Evolutionary conservation across 2,113 vertebrate species (phyloP).

Genomic region (Tupaia chinensis): DNA sequence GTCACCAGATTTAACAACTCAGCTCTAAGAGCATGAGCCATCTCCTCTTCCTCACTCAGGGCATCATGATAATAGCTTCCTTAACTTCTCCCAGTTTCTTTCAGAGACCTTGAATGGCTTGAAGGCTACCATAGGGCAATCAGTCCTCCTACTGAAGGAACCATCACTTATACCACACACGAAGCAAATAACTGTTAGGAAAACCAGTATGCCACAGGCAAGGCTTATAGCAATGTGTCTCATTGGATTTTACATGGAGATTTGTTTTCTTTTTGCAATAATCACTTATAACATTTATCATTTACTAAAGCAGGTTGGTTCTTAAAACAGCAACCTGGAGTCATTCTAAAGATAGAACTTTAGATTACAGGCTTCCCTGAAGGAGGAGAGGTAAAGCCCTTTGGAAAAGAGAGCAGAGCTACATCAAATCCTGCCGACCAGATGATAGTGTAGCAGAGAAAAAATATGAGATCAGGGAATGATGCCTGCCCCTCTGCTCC

Average conservation of each 20-base stretch:
- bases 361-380: not conserved
- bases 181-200: slow-evolving; percentile 44
- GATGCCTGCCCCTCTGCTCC: not conserved
- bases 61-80: not conserved
- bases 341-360: slow-evolving; percentile 55
- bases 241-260: slow-evolving; percentile 9
- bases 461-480: not conserved
- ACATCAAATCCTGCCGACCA: not conserved
- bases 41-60: not conserved
- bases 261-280: slow-evolving; percentile 32
- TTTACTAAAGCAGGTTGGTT: not conserved
- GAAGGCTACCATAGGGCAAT: not conserved
- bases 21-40: not conserved
- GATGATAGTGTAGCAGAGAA: not conserved
- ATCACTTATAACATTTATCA: slow-evolving; percentile 39
- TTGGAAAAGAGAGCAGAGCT: not conserved
- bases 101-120: not conserved
- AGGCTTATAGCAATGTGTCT: slow-evolving; percentile 24
- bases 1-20: not conserved
- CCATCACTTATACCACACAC: not conserved
- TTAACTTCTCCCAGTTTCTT: not conserved
- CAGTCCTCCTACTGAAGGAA: not conserved
- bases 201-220: slow-evolving; percentile 15
- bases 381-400: not conserved
- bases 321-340: not conserved